These are phyloP conservation scores for Pemphigus obesinymphae DNA, from an alignment of 1,140 invertebrate species.

Conservation along the genomic window DNA sequence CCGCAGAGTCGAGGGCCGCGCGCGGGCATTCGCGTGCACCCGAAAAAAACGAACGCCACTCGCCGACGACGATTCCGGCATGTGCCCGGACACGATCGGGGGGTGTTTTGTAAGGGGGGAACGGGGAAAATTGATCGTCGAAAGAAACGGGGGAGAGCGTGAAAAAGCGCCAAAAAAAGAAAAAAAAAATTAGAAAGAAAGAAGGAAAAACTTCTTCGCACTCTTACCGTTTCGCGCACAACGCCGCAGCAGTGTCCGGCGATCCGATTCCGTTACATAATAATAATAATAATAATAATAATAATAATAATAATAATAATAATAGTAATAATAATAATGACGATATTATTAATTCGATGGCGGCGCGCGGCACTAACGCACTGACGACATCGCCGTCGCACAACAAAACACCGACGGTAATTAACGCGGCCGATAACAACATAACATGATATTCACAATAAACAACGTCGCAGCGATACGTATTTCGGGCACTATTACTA, in stretches of 20 bases:
- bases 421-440: conserved; percentile 30
- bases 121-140: too few species aligned
- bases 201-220: neutral
- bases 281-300: neutral
- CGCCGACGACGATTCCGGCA: too few species aligned
- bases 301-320: neutral
- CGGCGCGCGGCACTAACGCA: neutral
- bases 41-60: neutral
- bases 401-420: conserved; percentile 8
- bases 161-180: too few species aligned
- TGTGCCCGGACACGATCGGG: too few species aligned
- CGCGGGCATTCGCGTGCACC: neutral
- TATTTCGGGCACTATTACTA: conserved; percentile 31
- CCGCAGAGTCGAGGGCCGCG: too few species aligned
- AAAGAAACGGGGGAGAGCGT: too few species aligned
- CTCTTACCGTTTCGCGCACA: conserved; percentile 11
- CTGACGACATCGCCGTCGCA: neutral
- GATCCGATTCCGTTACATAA: conserved; percentile 36
- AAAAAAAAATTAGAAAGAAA: too few species aligned
- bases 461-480: conserved; percentile 23
- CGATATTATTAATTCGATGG: neutral
- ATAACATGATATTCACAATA: conserved; percentile 41
- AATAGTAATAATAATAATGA: neutral
- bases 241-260: conserved; percentile 33
- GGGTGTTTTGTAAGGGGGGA: too few species aligned